Conservation (phyloP, 1,140 invertebrate species). For the Polypedilum pembai region DNA sequence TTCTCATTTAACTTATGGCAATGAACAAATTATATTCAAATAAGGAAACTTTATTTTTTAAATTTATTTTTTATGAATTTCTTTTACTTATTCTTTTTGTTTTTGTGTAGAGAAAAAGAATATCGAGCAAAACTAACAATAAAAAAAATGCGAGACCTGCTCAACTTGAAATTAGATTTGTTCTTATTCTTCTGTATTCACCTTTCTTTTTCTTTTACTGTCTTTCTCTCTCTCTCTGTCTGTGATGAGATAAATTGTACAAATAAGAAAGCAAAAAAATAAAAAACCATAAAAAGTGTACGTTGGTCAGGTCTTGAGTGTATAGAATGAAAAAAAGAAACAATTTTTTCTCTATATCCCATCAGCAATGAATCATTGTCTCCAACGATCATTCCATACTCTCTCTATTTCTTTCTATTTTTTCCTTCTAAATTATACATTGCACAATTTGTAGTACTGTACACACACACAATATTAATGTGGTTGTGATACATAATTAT, state of each 20-base stretch:
- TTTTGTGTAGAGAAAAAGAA: neutral
- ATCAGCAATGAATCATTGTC: conserved; percentile 17
- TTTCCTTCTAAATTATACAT: neutral
- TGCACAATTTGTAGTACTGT: conserved; percentile 5
- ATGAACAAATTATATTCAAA: neutral
- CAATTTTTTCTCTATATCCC: neutral
- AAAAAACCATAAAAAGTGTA: neutral
- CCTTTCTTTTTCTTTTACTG: too few relatives aligned
- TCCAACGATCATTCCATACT: conserved; percentile 5
- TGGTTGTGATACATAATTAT: neutral
- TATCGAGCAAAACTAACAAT: neutral
- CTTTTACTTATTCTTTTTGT: too few relatives aligned
- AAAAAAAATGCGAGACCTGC: neutral
- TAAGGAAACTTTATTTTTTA: neutral
- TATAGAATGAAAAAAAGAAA: neutral
- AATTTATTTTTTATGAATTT: too few relatives aligned
- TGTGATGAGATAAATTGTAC: too few relatives aligned
- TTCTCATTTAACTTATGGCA: neutral
- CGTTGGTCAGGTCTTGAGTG: conserved; percentile 4
- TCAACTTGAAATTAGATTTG: conserved; percentile 16
- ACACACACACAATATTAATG: neutral
- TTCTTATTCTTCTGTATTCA: too few relatives aligned
- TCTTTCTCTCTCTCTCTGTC: too few relatives aligned
- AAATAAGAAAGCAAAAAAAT: neutral
- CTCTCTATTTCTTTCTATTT: too few relatives aligned